These are phyloP conservation scores for Papilio helenus DNA, from an alignment of 1,140 invertebrate species.

Conservation along the genomic window DNA sequence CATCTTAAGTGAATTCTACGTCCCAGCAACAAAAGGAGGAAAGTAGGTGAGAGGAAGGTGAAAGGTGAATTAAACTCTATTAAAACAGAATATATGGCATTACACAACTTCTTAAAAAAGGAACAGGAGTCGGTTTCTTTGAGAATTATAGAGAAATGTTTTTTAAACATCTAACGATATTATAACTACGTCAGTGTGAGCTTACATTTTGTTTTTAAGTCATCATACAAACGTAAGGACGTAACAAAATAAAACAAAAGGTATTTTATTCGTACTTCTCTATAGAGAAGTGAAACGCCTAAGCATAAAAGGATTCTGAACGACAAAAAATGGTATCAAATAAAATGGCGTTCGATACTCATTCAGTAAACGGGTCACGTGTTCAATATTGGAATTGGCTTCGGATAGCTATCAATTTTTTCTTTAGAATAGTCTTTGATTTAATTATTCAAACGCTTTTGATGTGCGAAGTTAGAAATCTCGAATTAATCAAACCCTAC, in stretches of 20 bases:
- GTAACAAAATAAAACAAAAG: slow-evolving; percentile 7
- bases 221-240: neutral
- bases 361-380: slow-evolving; percentile 51
- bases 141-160: no score
- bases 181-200: neutral
- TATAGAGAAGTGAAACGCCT: slow-evolving; percentile 23
- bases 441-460: slow-evolving; percentile 61
- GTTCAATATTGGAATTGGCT: slow-evolving; percentile 64
- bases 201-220: neutral
- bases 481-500: neutral
- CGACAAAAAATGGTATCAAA: slow-evolving; percentile 35
- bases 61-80: no score
- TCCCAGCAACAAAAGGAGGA: no score
- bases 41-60: no score
- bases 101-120: no score
- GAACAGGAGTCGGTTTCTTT: no score
- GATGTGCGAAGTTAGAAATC: neutral
- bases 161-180: no score
- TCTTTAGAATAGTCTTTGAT: slow-evolving; percentile 56
- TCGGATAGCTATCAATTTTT: slow-evolving; percentile 67
- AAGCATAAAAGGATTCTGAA: slow-evolving; percentile 34
- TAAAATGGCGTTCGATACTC: slow-evolving; percentile 22
- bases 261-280: neutral
- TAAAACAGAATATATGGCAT: no score
- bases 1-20: no score